These are phyloP conservation scores for Rhodinocichla rosea DNA, from an alignment of 2,113 vertebrate genomes.

Conservation along the genomic window DNA sequence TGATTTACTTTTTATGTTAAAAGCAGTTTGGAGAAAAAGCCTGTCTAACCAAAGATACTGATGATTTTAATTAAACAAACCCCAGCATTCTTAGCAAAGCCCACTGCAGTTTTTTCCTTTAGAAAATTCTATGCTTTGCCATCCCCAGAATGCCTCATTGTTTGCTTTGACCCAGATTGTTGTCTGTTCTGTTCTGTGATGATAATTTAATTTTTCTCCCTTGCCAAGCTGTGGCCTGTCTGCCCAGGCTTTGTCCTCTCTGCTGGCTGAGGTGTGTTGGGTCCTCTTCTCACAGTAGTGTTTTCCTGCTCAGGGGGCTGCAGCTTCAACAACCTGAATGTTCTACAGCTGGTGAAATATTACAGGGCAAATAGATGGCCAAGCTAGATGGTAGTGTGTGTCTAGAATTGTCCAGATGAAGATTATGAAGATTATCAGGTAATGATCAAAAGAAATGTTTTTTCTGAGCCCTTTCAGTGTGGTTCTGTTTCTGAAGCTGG, in stretches of 20 bases:
- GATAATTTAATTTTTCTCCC: not conserved
- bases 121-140: not conserved
- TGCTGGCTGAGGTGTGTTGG: fast-evolving
- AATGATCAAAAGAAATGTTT: not conserved
- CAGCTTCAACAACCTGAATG: not conserved
- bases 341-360: not conserved
- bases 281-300: not conserved
- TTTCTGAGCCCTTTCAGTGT: not conserved
- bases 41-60: not conserved
- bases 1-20: not conserved
- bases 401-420: not conserved
- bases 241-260: not conserved
- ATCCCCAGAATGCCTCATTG: not conserved
- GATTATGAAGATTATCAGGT: not conserved
- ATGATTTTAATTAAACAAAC: not conserved
- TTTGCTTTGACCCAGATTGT: not conserved
- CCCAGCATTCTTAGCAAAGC: not conserved
- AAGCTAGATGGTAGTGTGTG: not conserved
- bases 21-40: not conserved
- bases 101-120: not conserved
- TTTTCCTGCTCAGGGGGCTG: not conserved
- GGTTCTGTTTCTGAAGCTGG: not conserved
- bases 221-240: not conserved
- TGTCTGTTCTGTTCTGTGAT: not conserved
- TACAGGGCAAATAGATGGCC: not conserved